These are phyloP conservation scores for Eumeta japonica DNA, from an alignment of 1,140 invertebrate genomes.

Conservation along the genomic window DNA sequence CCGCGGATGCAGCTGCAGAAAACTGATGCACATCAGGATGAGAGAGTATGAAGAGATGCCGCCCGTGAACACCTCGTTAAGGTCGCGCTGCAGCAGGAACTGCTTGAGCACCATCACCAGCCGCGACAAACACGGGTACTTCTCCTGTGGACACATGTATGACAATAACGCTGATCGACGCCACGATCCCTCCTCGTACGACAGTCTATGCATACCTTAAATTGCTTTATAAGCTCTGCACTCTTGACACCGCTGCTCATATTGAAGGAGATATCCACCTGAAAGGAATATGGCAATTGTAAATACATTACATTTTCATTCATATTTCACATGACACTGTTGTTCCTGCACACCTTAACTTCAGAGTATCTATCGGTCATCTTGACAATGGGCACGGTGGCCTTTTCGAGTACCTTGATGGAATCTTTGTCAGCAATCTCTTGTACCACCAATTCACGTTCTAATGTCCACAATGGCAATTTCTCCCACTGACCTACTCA, in stretches of 20 bases:
- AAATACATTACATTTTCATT: too few relatives aligned
- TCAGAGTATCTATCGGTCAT: slow-evolving; percentile 93
- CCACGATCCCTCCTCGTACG: neutral
- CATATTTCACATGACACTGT: too few relatives aligned
- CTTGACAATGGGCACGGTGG: slow-evolving; percentile 96
- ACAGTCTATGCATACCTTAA: slow-evolving; percentile 56
- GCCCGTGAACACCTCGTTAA: slow-evolving; percentile 98
- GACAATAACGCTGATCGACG: neutral
- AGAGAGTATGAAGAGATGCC: slow-evolving; percentile 98
- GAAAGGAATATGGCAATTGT: too few relatives aligned
- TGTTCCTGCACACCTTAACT: slow-evolving; percentile 61
- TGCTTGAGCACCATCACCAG: slow-evolving; percentile 97
- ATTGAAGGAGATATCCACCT: slow-evolving; percentile 97
- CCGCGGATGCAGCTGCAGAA: slow-evolving; percentile 75
- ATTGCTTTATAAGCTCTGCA: slow-evolving; percentile 90
- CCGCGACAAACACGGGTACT: slow-evolving; percentile 86
- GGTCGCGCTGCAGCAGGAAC: slow-evolving; percentile 92
- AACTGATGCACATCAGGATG: slow-evolving; percentile 97
- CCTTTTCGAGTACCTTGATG: slow-evolving; percentile 95
- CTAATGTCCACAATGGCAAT: slow-evolving; percentile 84
- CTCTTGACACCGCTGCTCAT: slow-evolving; percentile 95
- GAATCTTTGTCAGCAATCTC: slow-evolving; percentile 84
- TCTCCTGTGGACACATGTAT: slow-evolving; percentile 30
- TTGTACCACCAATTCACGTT: slow-evolving; percentile 83
- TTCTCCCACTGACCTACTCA: slow-evolving; percentile 91